Percentiles rank a stretch among this genome's conserved stretches.
These are phyloP conservation scores for Melolontha melolontha DNA, from an alignment of 2,888 invertebrate species.

Conservation along the genomic window DNA sequence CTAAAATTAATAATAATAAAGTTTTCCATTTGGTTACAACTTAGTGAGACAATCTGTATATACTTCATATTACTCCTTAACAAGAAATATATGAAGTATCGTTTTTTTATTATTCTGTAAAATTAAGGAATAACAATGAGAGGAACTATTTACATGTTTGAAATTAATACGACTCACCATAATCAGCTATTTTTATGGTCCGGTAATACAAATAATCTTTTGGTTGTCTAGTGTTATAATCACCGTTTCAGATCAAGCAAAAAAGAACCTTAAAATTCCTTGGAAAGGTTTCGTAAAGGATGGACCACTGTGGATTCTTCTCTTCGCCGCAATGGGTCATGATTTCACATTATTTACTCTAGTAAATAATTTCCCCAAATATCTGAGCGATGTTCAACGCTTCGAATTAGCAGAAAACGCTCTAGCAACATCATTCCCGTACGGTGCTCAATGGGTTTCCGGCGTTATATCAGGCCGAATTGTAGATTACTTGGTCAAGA, in stretches of 20 bases:
- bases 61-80: too few species aligned
- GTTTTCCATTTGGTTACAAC: too few species aligned
- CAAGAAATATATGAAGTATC: too few species aligned
- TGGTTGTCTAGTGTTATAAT: too few species aligned
- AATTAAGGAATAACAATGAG: too few species aligned
- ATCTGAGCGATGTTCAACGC: conserved; percentile 74
- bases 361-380: conserved; percentile 78
- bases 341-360: conserved; percentile 80
- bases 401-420: conserved; percentile 76
- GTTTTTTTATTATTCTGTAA: too few species aligned
- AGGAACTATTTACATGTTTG: too few species aligned
- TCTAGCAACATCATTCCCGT: conserved; percentile 73
- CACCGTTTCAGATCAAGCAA: background rate
- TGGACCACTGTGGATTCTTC: conserved; percentile 78
- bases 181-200: too few species aligned
- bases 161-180: too few species aligned
- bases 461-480: conserved; percentile 74
- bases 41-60: too few species aligned
- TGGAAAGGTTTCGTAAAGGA: conserved; percentile 80
- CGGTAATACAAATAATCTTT: too few species aligned
- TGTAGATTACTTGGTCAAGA: conserved; percentile 76
- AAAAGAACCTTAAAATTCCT: conserved; percentile 67
- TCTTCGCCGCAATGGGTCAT: conserved; percentile 78
- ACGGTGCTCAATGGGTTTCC: conserved; percentile 75
- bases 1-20: too few species aligned